A percentile compares a stretch with the other conserved stretches of the same genome.
Evolutionary conservation across 2,113 vertebrate genomes (phyloP).

Genomic region (Danio rerio): GRCz12tu NC_133187.1:39048501-39049000

Average conservation of each 20-base stretch:
- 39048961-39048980: too few species aligned
- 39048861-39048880: too few species aligned
- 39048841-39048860: too few species aligned
- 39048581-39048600: neutral
- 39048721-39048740: neutral
- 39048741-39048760: neutral
- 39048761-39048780: too few species aligned
- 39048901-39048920: too few species aligned
- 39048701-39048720: neutral
- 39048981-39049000: too few species aligned
- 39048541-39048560: neutral
- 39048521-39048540: neutral
- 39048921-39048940: too few species aligned
- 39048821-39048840: too few species aligned
- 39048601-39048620: neutral
- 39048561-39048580: neutral
- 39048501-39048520: neutral
- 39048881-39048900: too few species aligned
- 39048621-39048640: neutral
- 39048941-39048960: too few species aligned
- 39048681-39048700: conserved; percentile 1
- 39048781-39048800: too few species aligned
- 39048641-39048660: conserved; percentile 29
- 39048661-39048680: conserved; percentile 7
- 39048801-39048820: too few species aligned